Conservation (phyloP, 1,140 invertebrate species). For the Plutomurus gul region DNA sequence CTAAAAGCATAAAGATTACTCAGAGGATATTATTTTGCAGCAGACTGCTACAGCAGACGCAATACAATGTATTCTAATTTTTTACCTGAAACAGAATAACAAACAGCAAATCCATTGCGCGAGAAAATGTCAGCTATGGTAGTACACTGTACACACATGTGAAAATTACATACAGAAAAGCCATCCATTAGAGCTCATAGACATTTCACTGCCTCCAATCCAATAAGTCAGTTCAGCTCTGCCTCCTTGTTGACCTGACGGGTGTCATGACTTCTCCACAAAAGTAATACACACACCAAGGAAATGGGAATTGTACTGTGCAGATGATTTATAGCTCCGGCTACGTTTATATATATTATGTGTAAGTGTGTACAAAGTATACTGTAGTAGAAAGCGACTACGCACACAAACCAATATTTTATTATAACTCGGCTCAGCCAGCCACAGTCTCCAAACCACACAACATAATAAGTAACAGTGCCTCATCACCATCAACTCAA, state of each 20-base stretch:
- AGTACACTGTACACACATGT: not conserved
- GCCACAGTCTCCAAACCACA: too few relatives aligned
- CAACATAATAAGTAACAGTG: too few relatives aligned
- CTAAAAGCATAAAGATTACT: too few relatives aligned
- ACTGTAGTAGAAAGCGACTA: too few relatives aligned
- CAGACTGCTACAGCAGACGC: too few relatives aligned
- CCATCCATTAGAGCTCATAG: constrained; percentile 21
- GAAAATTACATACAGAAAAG: not conserved
- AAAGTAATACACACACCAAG: not conserved
- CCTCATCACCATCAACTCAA: not conserved
- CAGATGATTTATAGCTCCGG: constrained; percentile 3
- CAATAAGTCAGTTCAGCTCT: constrained; percentile 12
- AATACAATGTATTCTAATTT: constrained; percentile 1
- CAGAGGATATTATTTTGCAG: too few relatives aligned
- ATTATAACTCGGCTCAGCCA: too few relatives aligned
- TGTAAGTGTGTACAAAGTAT: too few relatives aligned
- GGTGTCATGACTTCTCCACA: constrained; percentile 14
- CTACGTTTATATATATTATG: too few relatives aligned
- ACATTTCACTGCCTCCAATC: constrained; percentile 16
- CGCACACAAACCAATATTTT: too few relatives aligned
- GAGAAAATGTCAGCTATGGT: not conserved
- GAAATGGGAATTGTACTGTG: not conserved
- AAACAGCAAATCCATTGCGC: not conserved
- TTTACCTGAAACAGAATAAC: not conserved
- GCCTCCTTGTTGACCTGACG: constrained; percentile 17